phyloP scores from a whole-genome alignment of 2,113 vertebrate species.

The Conger conger region DNA sequence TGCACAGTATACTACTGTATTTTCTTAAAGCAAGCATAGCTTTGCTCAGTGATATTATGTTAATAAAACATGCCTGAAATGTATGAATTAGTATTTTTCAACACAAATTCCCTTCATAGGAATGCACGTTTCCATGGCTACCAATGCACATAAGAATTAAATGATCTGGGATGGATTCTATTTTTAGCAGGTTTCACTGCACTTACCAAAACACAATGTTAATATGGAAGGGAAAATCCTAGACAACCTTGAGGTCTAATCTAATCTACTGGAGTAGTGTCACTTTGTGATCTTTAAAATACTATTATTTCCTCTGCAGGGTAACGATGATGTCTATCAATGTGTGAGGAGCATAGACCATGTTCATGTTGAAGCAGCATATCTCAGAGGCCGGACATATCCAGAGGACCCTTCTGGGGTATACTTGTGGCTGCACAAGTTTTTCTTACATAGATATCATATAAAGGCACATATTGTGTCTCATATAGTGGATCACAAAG shows the following conservation, averaged over 20 bases:
- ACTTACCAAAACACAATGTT: not conserved
- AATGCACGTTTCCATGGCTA: no score
- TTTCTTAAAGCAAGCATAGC: no score
- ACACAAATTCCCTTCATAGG: no score
- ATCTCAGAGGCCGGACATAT: conserved; percentile 54
- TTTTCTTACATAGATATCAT: not conserved
- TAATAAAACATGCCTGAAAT: no score
- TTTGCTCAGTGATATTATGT: no score
- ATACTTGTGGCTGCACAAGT: not conserved
- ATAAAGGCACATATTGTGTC: no score
- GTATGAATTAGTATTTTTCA: no score
- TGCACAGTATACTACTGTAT: no score
- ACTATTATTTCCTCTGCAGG: conserved; percentile 57
- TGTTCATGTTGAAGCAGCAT: conserved; percentile 55
- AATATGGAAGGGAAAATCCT: not conserved
- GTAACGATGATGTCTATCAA: conserved; percentile 77
- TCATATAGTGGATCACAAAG: no score
- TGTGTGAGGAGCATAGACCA: conserved; percentile 62
- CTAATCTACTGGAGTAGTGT: not conserved
- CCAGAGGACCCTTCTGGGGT: conserved; percentile 70
- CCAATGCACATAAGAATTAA: not conserved
- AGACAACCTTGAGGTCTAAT: not conserved
- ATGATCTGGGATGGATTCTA: not conserved
- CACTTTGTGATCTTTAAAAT: no score
- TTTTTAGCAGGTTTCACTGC: not conserved